Evolutionary conservation across 2,113 vertebrate species (phyloP).

Genomic region (Plestiodon gilberti): DNA sequence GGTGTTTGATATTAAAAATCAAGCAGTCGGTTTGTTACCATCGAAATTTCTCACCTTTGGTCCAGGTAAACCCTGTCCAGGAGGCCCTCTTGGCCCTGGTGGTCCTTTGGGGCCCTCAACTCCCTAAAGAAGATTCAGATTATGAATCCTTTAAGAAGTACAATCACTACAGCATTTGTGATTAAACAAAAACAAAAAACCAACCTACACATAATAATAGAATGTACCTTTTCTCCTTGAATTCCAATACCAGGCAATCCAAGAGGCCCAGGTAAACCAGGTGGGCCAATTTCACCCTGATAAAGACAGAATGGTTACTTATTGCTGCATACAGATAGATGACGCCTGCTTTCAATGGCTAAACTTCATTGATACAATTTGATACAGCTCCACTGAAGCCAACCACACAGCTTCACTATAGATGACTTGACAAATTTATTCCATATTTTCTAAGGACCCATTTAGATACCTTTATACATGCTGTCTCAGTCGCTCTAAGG

Average conservation of each 20-base stretch:
- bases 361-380: background rate
- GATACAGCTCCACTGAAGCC: slow-evolving; percentile 11
- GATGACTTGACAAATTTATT: background rate
- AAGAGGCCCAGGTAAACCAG: slow-evolving; percentile 79
- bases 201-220: slow-evolving; percentile 49
- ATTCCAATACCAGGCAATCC: slow-evolving; percentile 82
- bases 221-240: slow-evolving; percentile 85
- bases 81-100: slow-evolving; percentile 79
- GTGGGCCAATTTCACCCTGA: slow-evolving; percentile 83
- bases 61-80: slow-evolving; percentile 86
- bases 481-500: slow-evolving; percentile 15
- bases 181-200: too few species aligned
- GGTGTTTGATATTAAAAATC: background rate
- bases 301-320: slow-evolving; percentile 35
- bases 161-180: too few species aligned
- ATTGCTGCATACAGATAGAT: slow-evolving; percentile 3
- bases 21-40: slow-evolving; percentile 18
- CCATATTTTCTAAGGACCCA: slow-evolving; percentile 25
- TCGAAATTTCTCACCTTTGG: slow-evolving; percentile 80
- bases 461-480: slow-evolving; percentile 8
- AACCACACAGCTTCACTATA: background rate
- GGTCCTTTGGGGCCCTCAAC: slow-evolving; percentile 85
- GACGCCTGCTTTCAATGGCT: background rate
- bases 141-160: slow-evolving; percentile 32
- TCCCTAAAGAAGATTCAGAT: slow-evolving; percentile 74